Evolutionary conservation across 2,797 vertebrate species (phyloP), one percentile per base, ranked within the genome.

Genomic region (Adrianichthys oophorus): DNA sequence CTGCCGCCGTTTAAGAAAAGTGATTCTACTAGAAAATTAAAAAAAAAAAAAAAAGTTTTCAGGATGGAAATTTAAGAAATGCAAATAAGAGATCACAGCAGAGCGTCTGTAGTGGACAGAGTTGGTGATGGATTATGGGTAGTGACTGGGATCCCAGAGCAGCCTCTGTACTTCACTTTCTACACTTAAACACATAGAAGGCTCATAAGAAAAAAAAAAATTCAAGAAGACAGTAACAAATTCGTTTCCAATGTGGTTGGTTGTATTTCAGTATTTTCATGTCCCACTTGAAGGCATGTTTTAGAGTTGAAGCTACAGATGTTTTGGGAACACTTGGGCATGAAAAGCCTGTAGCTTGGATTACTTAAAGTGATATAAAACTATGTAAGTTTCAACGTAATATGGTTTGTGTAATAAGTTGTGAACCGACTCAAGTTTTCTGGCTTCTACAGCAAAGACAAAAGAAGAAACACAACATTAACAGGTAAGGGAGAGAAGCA

Each of bases 91-190:
- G 58, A 58, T 77, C 69, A 76, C 44, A 84, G 73, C 48, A 1
- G 66, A 61, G 66, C 48, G 56, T 78, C 77, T 85, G 80, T 56
- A 80, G 74, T 78, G 75, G 78, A 80, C 62, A 86, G 74, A 78
- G 68, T 72, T 78, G 71, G 76, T 81, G 76, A 89, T 90, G 87
- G 79, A 72, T 88, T 81, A 90, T 92, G 88, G 81, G 76, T 89
- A 82, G 90, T 92, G 91, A 77, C 70, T 48, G 72, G 80, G 78
- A 76, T 88, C 84, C 84, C 81, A 89, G 90, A 91, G 86, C 79
- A 92, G 92, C 92, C 91, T 93, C 87, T 83, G 79, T 48, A 70
- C 53, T 75, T 73, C 59, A 61, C 68, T 52, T 59, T 47, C 52
- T 65, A 43, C 32, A 51, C 41, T 60, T 13, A 13, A 13, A 18